phyloP scores from a whole-genome alignment of 2,888 invertebrate species.

The Carabus problematicus region DNA sequence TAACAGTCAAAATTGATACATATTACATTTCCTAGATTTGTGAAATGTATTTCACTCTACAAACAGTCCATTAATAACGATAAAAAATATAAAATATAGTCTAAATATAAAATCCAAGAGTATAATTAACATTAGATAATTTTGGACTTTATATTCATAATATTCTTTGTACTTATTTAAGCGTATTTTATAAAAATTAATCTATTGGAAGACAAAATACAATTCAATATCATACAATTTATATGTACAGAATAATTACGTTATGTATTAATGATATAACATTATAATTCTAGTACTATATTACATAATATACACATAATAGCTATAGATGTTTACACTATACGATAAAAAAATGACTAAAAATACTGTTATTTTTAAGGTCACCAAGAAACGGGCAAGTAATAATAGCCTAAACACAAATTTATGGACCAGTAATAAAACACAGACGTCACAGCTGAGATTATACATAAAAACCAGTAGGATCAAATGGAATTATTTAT shows the following conservation, averaged over 20 bases:
- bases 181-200: conserved; percentile 14
- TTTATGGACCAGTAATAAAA: conserved; percentile 3
- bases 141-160: conserved; percentile 20
- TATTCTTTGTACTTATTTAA: conserved; percentile 2
- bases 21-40: conserved; percentile 28
- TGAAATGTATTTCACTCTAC: conserved; percentile 16
- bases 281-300: background rate
- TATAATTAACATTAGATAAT: background rate
- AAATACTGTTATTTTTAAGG: conserved; percentile 5
- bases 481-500: conserved; percentile 58
- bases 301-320: conserved; percentile 19
- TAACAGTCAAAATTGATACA: conserved; percentile 36
- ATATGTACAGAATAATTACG: conserved; percentile 4
- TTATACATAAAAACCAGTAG: conserved; percentile 17
- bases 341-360: background rate
- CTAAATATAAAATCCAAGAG: background rate
- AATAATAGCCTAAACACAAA: background rate
- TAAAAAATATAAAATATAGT: conserved; percentile 23
- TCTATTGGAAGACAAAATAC: conserved; percentile 19
- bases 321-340: conserved; percentile 18
- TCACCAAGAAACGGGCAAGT: background rate
- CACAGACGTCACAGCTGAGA: conserved; percentile 18
- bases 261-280: background rate
- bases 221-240: background rate
- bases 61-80: background rate